phyloP scores from a whole-genome alignment of 2,888 invertebrate genomes.

The Chloroclysta siterata region DNA sequence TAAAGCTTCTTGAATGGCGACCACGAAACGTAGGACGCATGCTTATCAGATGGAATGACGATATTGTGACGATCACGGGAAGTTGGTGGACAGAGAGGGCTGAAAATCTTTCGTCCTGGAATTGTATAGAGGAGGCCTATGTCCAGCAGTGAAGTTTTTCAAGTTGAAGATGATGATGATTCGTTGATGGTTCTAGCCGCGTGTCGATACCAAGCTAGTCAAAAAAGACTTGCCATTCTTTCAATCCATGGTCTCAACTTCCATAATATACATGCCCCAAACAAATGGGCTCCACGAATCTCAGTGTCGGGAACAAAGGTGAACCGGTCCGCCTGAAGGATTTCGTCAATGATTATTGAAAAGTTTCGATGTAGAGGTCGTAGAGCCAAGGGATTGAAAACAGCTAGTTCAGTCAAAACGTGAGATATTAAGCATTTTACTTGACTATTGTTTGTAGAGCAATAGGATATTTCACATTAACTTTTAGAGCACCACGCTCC shows the following conservation, averaged over 20 bases:
- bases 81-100: too few species aligned
- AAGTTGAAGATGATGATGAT: not conserved
- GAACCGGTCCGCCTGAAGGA: slow-evolving; percentile 62
- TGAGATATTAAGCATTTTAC: too few species aligned
- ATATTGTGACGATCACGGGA: too few species aligned
- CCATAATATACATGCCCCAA: slow-evolving; percentile 18
- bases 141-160: not conserved
- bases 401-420: slow-evolving; percentile 18
- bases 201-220: not conserved
- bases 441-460: too few species aligned
- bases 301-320: slow-evolving; percentile 51
- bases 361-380: slow-evolving; percentile 53
- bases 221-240: not conserved
- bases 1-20: too few species aligned
- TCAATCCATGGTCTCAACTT: slow-evolving; percentile 7
- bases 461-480: too few species aligned
- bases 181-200: too few species aligned
- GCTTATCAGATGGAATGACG: too few species aligned
- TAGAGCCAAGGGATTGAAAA: not conserved
- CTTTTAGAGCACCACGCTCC: too few species aligned
- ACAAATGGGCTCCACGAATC: slow-evolving; percentile 38
- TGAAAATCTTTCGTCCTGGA: too few species aligned
- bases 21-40: too few species aligned
- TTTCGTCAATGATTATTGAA: slow-evolving; percentile 76
- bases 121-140: too few species aligned